Evolutionary conservation across 2,797 vertebrate species (phyloP).

Genomic region (Neosilurus mollespiculum): DNA sequence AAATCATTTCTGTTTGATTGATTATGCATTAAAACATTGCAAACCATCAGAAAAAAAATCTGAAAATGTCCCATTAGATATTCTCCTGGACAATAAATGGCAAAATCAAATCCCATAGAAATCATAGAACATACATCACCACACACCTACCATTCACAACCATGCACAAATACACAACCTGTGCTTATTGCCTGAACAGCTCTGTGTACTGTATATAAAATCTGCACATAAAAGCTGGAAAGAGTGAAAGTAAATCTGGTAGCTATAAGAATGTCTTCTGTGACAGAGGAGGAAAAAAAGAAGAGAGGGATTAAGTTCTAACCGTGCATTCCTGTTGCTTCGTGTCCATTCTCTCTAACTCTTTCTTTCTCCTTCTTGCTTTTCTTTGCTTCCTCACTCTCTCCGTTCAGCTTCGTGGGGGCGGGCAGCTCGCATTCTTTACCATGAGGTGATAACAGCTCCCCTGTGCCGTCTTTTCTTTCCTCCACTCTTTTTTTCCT

Average conservation of each 20-base stretch:
- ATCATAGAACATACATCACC: background rate
- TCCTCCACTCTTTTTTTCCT: constrained; percentile 52
- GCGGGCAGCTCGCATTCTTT: constrained; percentile 70
- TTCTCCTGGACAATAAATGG: background rate
- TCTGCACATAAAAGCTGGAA: background rate
- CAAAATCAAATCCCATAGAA: background rate
- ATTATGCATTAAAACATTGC: background rate
- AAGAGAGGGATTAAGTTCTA: constrained; percentile 34
- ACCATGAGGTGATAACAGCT: constrained; percentile 68
- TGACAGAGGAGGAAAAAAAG: background rate
- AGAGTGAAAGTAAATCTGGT: background rate
- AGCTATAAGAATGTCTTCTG: background rate
- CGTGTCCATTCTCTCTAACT: constrained; percentile 46
- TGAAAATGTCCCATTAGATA: background rate
- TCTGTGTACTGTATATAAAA: background rate
- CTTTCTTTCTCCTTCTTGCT: constrained; percentile 45
- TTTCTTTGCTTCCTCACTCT: constrained; percentile 48
- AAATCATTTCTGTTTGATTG: no score
- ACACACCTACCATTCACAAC: background rate
- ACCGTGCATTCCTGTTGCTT: constrained; percentile 46
- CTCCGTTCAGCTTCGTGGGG: constrained; percentile 64
- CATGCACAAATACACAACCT: background rate
- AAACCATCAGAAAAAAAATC: background rate
- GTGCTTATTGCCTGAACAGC: background rate
- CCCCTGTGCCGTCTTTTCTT: constrained; percentile 57